Base-by-base conservation (phyloP, 2,113 vertebrate species). In the Lagopus muta region DNA sequence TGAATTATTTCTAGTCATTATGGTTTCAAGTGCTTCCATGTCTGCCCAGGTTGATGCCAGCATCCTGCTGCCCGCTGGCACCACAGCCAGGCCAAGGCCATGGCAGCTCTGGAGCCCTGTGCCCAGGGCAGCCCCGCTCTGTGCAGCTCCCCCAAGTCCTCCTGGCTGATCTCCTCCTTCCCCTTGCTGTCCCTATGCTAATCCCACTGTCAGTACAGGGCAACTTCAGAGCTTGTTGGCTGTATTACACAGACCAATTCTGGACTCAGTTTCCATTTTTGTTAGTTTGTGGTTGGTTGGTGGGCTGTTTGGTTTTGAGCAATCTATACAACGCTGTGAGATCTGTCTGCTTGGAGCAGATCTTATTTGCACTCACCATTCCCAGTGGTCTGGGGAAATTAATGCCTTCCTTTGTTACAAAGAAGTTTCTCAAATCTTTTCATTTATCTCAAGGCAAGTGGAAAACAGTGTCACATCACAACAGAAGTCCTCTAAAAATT, bases 101-200 rank as follows among this genome's bases (percentile, higher is more conserved):
- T 54, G 55, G 61, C 40, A 7, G 0, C 1, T 72, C 4, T 36
- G 4, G 17, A 67, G 28, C 65, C 2, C 13, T 4, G 1, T 1
- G 72, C 9, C 54, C 81, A 6, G 24, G 13, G 61, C 64, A 89
- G 25, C 48, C 22, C 48, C 11, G 9, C 48, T 50, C 48, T 60
- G n/a, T 60, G 34, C 60, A 38, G 60, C 22, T 15, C 22, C 34
- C 60, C 24, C 60, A 62, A 5, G 0, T n/a, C 38, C 55, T 84
- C 48, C 38, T 60, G 40, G 34, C 61, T 82, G 50, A 18, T 74
- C 28, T 2, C 40, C 47, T 82, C 7, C 22, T 12, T 89, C 34
- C 48, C 58, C 43, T 47, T 3, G 30, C 30, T 28, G 14, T 38
- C 50, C 62, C 62, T 72, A n/a, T 50, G 43, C n/a, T 10, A 1